Conservation (phyloP, 2,113 vertebrate species). For the Centropus bengalensis region DNA sequence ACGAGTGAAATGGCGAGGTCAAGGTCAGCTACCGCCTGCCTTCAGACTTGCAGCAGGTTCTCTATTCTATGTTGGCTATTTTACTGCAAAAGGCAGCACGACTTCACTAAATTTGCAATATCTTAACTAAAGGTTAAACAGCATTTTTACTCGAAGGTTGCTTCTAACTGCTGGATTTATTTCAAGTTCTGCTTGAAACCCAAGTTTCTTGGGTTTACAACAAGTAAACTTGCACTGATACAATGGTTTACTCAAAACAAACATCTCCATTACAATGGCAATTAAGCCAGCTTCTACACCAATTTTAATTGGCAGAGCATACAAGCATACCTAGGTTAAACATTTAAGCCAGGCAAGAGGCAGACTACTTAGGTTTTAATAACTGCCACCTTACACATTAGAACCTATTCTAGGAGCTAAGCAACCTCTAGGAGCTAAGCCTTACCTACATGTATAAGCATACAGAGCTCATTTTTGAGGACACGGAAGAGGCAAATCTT, state of each 20-base stretch:
- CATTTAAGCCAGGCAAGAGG: not conserved
- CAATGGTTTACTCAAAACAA: not conserved
- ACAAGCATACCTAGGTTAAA: not conserved
- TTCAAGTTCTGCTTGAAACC: not conserved
- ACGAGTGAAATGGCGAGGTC: not conserved
- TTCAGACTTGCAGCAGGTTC: not conserved
- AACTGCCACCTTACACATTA: not conserved
- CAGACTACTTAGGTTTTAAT: not conserved
- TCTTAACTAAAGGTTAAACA: not conserved
- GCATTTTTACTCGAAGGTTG: not conserved
- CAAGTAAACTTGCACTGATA: not conserved
- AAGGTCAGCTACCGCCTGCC: not conserved
- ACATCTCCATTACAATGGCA: not conserved
- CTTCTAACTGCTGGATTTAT: not conserved
- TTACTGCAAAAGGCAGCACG: accelerated
- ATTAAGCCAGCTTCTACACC: not conserved
- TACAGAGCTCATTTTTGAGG: not conserved
- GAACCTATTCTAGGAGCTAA: not conserved
- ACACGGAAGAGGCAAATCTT: not conserved
- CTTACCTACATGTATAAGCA: not conserved
- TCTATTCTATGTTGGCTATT: not conserved
- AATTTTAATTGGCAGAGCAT: not conserved
- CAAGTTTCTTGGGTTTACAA: too few relatives aligned
- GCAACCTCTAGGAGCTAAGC: not conserved
- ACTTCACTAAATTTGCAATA: not conserved